These are phyloP conservation scores for Ypsolopha scabrella DNA, from an alignment of 2,888 invertebrate genomes.

Conservation along the genomic window DNA sequence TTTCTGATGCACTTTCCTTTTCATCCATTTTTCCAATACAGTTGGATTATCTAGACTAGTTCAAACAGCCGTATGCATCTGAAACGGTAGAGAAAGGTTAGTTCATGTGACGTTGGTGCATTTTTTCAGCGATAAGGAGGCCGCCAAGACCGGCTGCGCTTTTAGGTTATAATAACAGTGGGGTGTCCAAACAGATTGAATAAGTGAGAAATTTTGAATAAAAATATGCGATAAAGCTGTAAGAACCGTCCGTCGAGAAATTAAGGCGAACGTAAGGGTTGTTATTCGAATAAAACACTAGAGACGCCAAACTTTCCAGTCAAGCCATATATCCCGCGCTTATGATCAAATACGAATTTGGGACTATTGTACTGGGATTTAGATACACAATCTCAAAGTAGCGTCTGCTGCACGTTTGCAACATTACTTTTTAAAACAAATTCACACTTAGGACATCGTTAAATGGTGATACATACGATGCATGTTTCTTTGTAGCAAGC, in stretches of 20 bases:
- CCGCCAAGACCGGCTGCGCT: slow-evolving; percentile 40
- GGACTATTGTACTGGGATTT: not conserved
- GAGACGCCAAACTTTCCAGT: slow-evolving; percentile 37
- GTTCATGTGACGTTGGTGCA: slow-evolving; percentile 9
- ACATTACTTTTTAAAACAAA: not conserved
- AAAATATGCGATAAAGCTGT: not conserved
- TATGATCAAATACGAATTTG: slow-evolving; percentile 21
- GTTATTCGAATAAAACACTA: slow-evolving; percentile 3
- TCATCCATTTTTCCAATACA: slow-evolving; percentile 49
- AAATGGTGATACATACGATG: not conserved
- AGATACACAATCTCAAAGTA: not conserved
- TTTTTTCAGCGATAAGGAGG: slow-evolving; percentile 6
- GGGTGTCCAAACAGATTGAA: no score
- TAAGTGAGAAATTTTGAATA: no score
- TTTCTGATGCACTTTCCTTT: slow-evolving; percentile 22
- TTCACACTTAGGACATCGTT: not conserved
- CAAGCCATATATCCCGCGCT: slow-evolving; percentile 58
- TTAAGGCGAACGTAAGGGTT: not conserved
- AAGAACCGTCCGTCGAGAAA: not conserved
- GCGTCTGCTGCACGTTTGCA: no score
- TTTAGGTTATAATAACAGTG: slow-evolving; percentile 11
- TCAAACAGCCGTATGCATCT: slow-evolving; percentile 34
- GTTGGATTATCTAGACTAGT: slow-evolving; percentile 23
- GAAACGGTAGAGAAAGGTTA: slow-evolving; percentile 16
- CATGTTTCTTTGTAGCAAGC: slow-evolving; percentile 10